Evolutionary conservation across 1,140 invertebrate species (phyloP).

Genomic region (Nylanderia fulva): DNA sequence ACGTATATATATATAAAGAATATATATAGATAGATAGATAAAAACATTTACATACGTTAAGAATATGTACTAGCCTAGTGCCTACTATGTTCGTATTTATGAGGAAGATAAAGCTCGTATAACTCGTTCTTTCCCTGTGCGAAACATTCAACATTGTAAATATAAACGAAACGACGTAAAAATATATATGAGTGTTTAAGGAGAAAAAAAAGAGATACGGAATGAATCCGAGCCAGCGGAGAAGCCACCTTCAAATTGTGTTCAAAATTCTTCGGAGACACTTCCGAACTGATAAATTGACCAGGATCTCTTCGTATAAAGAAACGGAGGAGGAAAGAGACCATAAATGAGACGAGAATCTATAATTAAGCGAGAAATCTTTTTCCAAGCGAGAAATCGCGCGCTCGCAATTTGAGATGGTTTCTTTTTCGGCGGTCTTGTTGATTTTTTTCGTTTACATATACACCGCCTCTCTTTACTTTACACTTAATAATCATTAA

Average conservation of each 20-base stretch:
- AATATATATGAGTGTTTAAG: slow-evolving; percentile 82
- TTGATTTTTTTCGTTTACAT: slow-evolving; percentile 81
- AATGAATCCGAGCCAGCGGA: slow-evolving; percentile 66
- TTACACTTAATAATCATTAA: slow-evolving; percentile 21
- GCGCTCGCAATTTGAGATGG: slow-evolving; percentile 79
- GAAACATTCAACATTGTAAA: slow-evolving; percentile 72
- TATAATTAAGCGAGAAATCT: not conserved
- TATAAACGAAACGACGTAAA: slow-evolving; percentile 69
- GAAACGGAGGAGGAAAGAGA: not conserved
- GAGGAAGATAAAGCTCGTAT: slow-evolving; percentile 60
- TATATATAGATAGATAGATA: slow-evolving; percentile 64
- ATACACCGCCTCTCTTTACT: slow-evolving; percentile 49
- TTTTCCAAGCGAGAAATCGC: not conserved
- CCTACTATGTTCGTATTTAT: slow-evolving; percentile 76
- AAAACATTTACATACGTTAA: slow-evolving; percentile 67
- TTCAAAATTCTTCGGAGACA: not conserved
- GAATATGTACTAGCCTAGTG: slow-evolving; percentile 74
- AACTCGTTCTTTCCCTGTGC: slow-evolving; percentile 64
- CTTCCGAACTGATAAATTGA: not conserved
- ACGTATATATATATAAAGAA: slow-evolving; percentile 45
- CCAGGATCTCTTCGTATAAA: not conserved
- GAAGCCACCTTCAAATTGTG: slow-evolving; percentile 82
- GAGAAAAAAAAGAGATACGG: slow-evolving; percentile 67
- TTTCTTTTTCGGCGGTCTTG: slow-evolving; percentile 81
- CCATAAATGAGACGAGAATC: slow-evolving; percentile 15